Evolutionary conservation across 2,797 vertebrate genomes (phyloP), one percentile per base, ranked within the genome.

Genomic region (Spinus olivaceus): DNA sequence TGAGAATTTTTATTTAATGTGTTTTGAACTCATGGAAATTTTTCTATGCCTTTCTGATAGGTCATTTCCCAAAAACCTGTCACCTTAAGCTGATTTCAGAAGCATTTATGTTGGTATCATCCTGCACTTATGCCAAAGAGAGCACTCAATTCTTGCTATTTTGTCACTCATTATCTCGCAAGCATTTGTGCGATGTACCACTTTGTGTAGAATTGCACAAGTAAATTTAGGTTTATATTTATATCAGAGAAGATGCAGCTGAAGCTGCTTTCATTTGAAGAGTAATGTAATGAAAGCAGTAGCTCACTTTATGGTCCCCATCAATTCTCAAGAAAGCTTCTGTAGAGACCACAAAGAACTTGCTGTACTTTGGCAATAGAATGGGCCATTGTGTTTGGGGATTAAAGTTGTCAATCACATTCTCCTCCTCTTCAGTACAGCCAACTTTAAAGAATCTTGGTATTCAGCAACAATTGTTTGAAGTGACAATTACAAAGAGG

Each of bases 261-360:
- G 57, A 90, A 92, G 69, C 30, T 54, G 80, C 71, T 92, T 67
- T 50, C 53, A 69, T 92, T 94, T 94, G 79, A 89, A 95, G 65
- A 65, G 50, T 39, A 76, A 16, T 60, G 67, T 87, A 81, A 90
- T 69, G 46, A 88, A 88, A 83, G 35, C 16, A 72, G 66, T 54
- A 76, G 63, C 65, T 88, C 41, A 44, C 39, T 92, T 90, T 63
- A 92, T 63, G 70, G 50, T 88, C 47, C 28, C 28, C 51, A 76
- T 93, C 66, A 94, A 78, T 96, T 93, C 59, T 88, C 63, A 72
- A 35, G 89, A 80, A 92, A 85, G 33, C 64, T 92, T 92, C 53
- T 85, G 61, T 47, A 59, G 15, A 76, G 41, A 79, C 88, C 86
- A 79, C 81, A 88, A 70, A 94, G 63, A 83, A 86, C 60, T 57